phyloP scores from a whole-genome alignment of 1,140 invertebrate genomes.

The Popillia japonica region DNA sequence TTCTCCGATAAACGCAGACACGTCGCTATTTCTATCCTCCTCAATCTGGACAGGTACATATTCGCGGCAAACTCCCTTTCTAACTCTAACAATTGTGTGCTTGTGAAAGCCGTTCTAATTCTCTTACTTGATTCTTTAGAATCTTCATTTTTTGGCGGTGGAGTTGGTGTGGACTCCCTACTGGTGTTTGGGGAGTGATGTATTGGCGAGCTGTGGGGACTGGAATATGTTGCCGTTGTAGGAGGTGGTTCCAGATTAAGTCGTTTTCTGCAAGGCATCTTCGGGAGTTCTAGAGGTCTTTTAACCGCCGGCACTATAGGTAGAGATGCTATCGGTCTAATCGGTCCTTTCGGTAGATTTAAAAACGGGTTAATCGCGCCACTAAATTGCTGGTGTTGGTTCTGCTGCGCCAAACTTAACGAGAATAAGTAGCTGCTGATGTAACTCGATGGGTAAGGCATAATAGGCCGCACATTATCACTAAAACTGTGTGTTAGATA shows the following conservation, averaged over 20 bases:
- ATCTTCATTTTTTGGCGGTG: conserved; percentile 63
- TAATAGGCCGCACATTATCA: conserved; percentile 56
- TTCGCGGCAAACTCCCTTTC: conserved; percentile 92
- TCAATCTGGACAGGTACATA: conserved; percentile 87
- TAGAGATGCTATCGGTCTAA: conserved; percentile 53
- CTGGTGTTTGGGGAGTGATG: conserved; percentile 62
- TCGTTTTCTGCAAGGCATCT: neutral
- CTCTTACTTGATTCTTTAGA: conserved; percentile 72
- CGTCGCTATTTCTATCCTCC: conserved; percentile 92
- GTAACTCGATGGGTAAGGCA: conserved; percentile 69
- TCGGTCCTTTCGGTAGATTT: conserved; percentile 44
- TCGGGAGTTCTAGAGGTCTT: neutral
- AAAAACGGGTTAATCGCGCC: conserved; percentile 35
- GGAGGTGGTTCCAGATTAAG: neutral
- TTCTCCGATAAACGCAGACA: conserved; percentile 89
- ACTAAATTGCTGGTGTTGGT: conserved; percentile 57
- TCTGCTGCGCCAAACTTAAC: conserved; percentile 68
- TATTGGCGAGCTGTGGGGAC: conserved; percentile 60
- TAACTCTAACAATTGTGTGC: conserved; percentile 88
- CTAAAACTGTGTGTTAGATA: conserved; percentile 18
- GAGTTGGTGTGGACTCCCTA: conserved; percentile 66
- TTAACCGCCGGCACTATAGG: conserved; percentile 43
- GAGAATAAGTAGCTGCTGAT: conserved; percentile 70
- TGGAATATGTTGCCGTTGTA: conserved; percentile 15
- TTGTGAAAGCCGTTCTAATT: conserved; percentile 92